A percentile compares a stretch with the other conserved stretches of the same genome.
phyloP scores from a whole-genome alignment of 2,888 invertebrate genomes.

The Zaprionus bogoriensis region DNA sequence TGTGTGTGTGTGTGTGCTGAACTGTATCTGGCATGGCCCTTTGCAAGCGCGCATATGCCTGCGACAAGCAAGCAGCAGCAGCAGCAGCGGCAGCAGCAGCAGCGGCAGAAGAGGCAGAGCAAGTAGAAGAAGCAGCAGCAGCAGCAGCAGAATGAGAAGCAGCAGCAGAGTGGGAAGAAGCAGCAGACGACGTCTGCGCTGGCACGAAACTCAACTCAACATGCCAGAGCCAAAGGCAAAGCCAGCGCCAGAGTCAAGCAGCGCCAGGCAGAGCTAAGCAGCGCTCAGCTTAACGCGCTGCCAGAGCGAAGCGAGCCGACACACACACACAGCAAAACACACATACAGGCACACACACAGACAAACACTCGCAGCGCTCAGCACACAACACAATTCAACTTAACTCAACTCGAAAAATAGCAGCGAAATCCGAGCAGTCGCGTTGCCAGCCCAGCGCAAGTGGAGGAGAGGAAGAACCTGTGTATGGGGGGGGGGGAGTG shows the following conservation, averaged over 20 bases:
- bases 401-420: conserved; percentile 62
- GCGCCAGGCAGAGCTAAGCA: conserved; percentile 9
- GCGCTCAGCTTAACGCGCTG: too few relatives aligned
- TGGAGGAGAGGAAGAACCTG: neutral
- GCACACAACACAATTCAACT: conserved; percentile 67
- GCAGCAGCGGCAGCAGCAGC: too few relatives aligned
- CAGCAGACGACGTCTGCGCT: conserved; percentile 61
- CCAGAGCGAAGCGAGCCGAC: too few relatives aligned
- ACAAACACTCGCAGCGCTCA: conserved; percentile 2
- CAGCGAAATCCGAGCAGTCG: conserved; percentile 35
- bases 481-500: neutral
- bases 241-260: conserved; percentile 10
- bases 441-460: neutral
- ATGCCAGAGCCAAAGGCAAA: too few relatives aligned
- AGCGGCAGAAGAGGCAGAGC: too few relatives aligned
- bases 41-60: conserved; percentile 67
- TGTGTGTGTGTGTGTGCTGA: neutral
- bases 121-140: too few relatives aligned
- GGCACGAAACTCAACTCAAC: conserved; percentile 59
- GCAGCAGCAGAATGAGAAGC: too few relatives aligned
- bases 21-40: conserved; percentile 62
- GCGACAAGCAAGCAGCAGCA: conserved; percentile 35
- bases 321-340: neutral
- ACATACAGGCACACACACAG: conserved; percentile 4
- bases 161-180: too few relatives aligned